Percentiles rank a stretch among this genome's conserved stretches.
These are phyloP conservation scores for Dendronephthya gigantea DNA, from an alignment of 64 coral and sea anemone genomes.

Conservation along the genomic window DNA sequence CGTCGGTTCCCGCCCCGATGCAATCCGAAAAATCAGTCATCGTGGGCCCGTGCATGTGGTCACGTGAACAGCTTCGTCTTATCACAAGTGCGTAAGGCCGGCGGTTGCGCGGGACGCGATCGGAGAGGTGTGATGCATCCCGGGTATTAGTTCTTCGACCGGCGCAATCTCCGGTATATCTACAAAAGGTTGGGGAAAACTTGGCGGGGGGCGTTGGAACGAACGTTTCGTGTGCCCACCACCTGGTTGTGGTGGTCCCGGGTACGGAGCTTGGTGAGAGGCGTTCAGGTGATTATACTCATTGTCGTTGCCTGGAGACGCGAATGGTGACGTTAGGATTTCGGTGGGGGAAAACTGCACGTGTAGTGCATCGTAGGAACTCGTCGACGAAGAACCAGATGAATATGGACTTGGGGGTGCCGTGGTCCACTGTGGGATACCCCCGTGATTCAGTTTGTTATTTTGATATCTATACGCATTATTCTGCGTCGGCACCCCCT, in stretches of 20 bases:
- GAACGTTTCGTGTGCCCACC: neutral
- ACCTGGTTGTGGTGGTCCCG: neutral
- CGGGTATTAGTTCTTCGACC: neutral
- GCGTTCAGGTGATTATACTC: neutral
- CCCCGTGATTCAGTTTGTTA: neutral
- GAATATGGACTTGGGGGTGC: neutral
- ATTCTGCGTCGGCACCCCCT: neutral
- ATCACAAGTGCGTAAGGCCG: neutral
- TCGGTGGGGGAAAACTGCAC: neutral
- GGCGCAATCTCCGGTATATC: neutral
- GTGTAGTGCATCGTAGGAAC: neutral
- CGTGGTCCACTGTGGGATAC: neutral
- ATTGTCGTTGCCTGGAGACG: neutral
- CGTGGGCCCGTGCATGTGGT: neutral
- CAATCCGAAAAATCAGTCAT: too few species aligned
- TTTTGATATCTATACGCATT: slow-evolving; percentile 4
- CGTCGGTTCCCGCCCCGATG: too few species aligned
- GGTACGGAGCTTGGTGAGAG: neutral
- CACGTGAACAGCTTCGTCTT: neutral
- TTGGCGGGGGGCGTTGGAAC: neutral
- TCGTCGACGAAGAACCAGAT: neutral
- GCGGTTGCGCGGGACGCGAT: neutral
- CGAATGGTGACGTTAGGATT: neutral
- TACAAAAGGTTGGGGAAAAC: neutral
- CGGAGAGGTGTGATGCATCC: neutral